Evolutionary conservation across 37 sponge, comb jelly and placozoan genomes (phyloP).

Genomic region (Aphrocallistes beatrix): DNA sequence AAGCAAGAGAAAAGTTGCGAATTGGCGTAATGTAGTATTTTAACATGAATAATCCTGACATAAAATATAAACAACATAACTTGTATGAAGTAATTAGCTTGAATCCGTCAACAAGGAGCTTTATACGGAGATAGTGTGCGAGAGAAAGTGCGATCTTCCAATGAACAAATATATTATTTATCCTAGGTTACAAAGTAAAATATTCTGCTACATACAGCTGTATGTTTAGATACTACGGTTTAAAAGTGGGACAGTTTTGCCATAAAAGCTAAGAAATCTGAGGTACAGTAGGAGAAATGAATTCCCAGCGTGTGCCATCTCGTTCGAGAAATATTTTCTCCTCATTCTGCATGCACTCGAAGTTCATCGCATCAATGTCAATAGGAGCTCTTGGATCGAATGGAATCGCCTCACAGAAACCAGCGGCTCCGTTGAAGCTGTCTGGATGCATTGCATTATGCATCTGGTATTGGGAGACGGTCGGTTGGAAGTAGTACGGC

Average conservation of each 20-base stretch:
- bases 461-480: background rate
- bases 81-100: conserved; percentile 18
- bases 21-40: background rate
- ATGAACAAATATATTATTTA: background rate
- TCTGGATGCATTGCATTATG: background rate
- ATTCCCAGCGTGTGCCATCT: background rate
- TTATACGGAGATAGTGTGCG: background rate
- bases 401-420: background rate
- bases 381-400: background rate
- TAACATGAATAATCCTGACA: conserved; percentile 10
- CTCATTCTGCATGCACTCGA: background rate
- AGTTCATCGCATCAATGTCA: background rate
- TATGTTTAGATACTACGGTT: background rate
- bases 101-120: background rate
- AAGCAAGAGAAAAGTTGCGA: background rate
- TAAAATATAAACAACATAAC: conserved; percentile 11
- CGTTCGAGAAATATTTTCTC: background rate
- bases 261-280: conserved; percentile 19
- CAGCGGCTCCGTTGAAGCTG: background rate
- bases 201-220: background rate
- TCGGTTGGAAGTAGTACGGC: background rate
- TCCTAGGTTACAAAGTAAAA: background rate
- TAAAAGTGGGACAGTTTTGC: background rate
- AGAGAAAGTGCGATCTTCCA: background rate
- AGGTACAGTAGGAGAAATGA: background rate